Evolutionary conservation across 2,797 vertebrate species (phyloP), one percentile per base, ranked within the genome.

Genomic region (Myripristis murdjan): DNA sequence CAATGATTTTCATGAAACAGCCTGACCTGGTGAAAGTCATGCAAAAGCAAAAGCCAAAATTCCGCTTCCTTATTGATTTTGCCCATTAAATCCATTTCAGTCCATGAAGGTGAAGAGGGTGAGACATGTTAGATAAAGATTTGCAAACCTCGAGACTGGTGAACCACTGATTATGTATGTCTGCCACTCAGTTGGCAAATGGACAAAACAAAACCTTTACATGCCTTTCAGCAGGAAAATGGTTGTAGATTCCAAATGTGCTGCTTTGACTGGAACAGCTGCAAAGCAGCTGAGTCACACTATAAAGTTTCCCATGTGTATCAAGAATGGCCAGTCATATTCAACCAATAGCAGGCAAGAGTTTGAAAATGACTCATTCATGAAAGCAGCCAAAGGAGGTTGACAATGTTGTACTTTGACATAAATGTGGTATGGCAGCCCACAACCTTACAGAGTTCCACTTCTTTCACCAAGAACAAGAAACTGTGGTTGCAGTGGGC

Each of bases 341-440:
- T 77, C 73, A 73, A 20, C 51, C 70, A 86, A 81, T 80, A 87
- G 82, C 78, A 81, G 76, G 77, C 75, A 71, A 68, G 73, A 73
- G 66, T 86, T 61, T 79, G 69, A 84, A 46, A 53, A 60, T 43
- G 69, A 67, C 75, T 81, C 77, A 84, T 77, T 87, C 79, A 87
- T 74, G 43, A 82, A 43, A 69, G 74, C 81, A 85, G 66, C 76
- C 69, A 68, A 49, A 53, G 69, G 72, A 79, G 71, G 56, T 70
- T 55, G 77, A 80, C 64, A 59, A 31, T 55, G 58, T 70, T 71
- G 60, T 64, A 12, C 74, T 86, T 84, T 83, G 86, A 87, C 82
- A 87, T 48, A 84, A 78, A 90, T 82, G 52, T 61, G 62, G 57
- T 26, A 43, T 62, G 85, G 85, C 88, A 86, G 77, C 51, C 75